A percentile compares a stretch with the other conserved stretches of the same genome.
phyloP scores from a whole-genome alignment of 1,140 invertebrate species.

The Drosophila sturtevanti region DNA sequence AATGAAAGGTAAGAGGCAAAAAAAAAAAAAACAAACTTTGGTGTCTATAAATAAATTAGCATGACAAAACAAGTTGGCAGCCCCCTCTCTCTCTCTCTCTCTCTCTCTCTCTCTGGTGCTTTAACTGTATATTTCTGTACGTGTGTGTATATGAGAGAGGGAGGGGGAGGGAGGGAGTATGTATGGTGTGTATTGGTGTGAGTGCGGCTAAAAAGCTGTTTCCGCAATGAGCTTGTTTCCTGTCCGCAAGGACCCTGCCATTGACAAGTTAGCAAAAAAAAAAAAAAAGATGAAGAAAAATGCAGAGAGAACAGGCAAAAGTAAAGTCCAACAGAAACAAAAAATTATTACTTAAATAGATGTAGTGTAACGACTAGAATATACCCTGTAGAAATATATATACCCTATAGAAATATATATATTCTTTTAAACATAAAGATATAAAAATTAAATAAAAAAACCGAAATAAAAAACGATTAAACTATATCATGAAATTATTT shows the following conservation, averaged over 20 bases:
- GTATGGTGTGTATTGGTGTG: conserved; percentile 55
- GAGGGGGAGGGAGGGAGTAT: too few relatives aligned
- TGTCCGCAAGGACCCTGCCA: conserved; percentile 76
- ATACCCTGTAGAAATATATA: background rate
- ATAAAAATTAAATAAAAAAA: too few relatives aligned
- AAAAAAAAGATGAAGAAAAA: background rate
- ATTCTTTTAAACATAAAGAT: too few relatives aligned
- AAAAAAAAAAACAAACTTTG: conserved; percentile 39
- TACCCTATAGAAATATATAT: background rate
- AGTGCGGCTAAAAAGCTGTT: conserved; percentile 78
- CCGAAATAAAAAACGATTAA: too few relatives aligned
- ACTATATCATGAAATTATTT: too few relatives aligned
- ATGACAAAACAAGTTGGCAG: conserved; percentile 73
- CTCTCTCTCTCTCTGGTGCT: background rate
- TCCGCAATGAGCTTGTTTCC: conserved; percentile 80
- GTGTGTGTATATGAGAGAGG: conserved; percentile 12
- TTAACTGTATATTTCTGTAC: background rate
- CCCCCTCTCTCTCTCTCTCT: conserved; percentile 17
- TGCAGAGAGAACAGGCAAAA: too few relatives aligned
- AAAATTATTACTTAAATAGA: background rate
- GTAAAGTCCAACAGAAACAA: too few relatives aligned
- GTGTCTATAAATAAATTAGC: conserved; percentile 79
- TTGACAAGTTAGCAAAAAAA: conserved; percentile 73
- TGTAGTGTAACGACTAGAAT: background rate
- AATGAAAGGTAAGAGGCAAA: conserved; percentile 5